Evolutionary conservation across 2,113 vertebrate genomes (phyloP).

Genomic region (Chaetorhynchus papuensis): DNA sequence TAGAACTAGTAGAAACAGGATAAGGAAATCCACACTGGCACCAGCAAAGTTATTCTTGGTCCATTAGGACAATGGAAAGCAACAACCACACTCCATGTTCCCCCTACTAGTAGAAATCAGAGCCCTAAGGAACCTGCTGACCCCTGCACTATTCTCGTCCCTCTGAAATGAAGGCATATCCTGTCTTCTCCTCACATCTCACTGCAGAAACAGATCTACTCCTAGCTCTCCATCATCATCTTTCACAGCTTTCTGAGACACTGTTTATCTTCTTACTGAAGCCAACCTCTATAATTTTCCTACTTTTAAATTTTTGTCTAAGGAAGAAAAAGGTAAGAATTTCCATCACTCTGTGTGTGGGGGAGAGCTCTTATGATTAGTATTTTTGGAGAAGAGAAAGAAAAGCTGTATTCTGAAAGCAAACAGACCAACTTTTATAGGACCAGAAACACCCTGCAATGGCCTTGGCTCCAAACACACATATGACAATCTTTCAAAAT

Average conservation of each 20-base stretch:
- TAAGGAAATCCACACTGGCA: neutral
- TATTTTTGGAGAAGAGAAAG: neutral
- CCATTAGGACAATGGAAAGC: neutral
- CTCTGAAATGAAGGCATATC: accelerated
- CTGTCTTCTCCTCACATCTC: neutral
- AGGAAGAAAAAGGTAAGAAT: neutral
- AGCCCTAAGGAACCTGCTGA: neutral
- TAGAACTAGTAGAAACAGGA: neutral
- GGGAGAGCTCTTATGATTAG: neutral
- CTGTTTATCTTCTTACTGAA: neutral
- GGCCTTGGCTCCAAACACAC: neutral
- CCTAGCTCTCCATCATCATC: neutral
- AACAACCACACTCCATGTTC: neutral
- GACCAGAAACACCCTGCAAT: neutral
- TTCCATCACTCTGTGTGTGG: neutral
- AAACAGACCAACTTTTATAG: neutral
- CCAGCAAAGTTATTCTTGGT: neutral
- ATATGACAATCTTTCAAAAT: neutral
- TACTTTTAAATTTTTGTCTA: neutral
- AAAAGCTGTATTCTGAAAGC: neutral
- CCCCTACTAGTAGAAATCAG: neutral
- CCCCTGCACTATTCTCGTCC: neutral
- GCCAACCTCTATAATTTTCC: neutral
- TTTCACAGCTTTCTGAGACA: neutral
- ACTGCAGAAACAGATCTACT: neutral